These are phyloP conservation scores for Hypsibius dujardini DNA, from an alignment of 1,140 invertebrate species.

Conservation along the genomic window DNA sequence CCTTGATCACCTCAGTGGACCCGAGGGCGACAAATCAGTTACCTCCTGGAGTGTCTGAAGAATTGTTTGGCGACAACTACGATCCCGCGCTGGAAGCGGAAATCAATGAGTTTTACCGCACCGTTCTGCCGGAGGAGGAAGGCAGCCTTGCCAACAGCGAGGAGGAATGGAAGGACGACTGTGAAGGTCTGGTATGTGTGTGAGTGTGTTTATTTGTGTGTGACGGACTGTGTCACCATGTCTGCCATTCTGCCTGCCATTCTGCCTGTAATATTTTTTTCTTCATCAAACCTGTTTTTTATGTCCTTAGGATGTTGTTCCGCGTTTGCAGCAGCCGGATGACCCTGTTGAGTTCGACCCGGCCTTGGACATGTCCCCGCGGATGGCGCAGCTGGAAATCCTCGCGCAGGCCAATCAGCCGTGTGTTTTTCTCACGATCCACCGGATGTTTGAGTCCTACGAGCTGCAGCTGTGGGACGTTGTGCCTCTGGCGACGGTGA, in stretches of 20 bases:
- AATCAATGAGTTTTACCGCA: not conserved
- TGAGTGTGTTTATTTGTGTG: too few species aligned
- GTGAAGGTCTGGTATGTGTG: not conserved
- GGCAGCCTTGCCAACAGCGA: not conserved
- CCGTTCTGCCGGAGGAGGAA: not conserved
- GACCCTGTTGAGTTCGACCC: too few species aligned
- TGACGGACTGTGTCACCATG: not conserved
- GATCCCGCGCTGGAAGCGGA: conserved; percentile 7
- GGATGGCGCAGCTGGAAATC: not conserved
- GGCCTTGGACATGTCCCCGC: not conserved
- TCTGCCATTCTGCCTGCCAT: not conserved
- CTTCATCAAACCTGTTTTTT: not conserved
- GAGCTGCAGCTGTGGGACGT: conserved; percentile 11
- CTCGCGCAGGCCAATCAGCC: not conserved
- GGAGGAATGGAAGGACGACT: conserved; percentile 4
- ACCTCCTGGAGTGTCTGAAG: too few species aligned
- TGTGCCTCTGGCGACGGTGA: not conserved
- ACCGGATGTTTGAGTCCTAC: conserved; percentile 9
- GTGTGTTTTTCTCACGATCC: not conserved
- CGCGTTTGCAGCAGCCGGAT: not conserved
- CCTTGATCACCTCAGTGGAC: too few species aligned
- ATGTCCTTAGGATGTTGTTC: not conserved
- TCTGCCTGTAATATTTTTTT: not conserved
- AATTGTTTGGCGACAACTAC: not conserved
- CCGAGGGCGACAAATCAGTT: too few species aligned